Percentiles rank a stretch among this genome's conserved stretches.
These are phyloP conservation scores for Peromyscus californicus DNA, from an alignment of 2,113 vertebrate genomes.

Conservation along the genomic window DNA sequence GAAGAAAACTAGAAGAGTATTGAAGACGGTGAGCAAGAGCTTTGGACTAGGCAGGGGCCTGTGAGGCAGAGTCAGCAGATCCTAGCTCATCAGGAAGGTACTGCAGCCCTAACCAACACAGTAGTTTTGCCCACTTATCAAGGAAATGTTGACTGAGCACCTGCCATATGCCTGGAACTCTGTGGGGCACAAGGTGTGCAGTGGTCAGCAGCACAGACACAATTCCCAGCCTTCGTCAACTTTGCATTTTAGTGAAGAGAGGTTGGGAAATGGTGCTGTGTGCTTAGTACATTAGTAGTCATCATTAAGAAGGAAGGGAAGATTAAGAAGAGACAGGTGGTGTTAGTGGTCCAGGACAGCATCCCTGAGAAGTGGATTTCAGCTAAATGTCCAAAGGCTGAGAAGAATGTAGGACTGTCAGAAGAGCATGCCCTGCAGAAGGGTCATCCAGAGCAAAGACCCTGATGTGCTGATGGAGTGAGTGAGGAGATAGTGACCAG, in stretches of 20 bases:
- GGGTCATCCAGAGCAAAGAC: neutral
- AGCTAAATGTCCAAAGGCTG: neutral
- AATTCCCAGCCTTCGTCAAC: neutral
- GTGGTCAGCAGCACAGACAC: neutral
- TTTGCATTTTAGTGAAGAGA: conserved; percentile 1
- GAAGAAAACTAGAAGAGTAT: neutral
- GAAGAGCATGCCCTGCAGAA: neutral
- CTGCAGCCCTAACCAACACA: neutral
- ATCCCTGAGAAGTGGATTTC: neutral
- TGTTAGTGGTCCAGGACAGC: neutral
- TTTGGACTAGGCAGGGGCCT: neutral
- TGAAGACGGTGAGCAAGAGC: neutral
- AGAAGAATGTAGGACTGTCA: neutral
- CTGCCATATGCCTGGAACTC: neutral
- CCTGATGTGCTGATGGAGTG: neutral
- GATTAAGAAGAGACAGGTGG: neutral
- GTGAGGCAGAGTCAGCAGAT: neutral
- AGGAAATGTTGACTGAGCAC: neutral
- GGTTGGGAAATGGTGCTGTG: neutral
- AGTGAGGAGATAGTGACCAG: neutral
- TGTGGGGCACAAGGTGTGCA: neutral
- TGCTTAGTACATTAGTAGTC: neutral
- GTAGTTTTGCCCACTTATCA: neutral
- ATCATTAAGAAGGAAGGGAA: neutral
- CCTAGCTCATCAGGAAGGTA: neutral